phyloP scores from a whole-genome alignment of 2,113 vertebrate species.

The Paramormyrops kingsleyae region DNA sequence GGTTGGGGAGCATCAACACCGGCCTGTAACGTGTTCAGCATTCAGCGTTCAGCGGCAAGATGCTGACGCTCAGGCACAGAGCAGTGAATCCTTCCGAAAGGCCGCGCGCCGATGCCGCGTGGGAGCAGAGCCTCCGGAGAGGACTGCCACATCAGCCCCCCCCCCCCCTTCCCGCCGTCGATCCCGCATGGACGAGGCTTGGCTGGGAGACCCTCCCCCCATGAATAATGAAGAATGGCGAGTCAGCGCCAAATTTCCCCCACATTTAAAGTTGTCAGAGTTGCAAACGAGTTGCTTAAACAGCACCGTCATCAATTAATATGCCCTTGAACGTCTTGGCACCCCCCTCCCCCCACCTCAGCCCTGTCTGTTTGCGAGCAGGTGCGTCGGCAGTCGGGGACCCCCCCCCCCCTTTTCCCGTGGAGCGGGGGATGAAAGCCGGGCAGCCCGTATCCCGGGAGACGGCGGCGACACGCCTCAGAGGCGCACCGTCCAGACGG shows the following conservation, averaged over 20 bases:
- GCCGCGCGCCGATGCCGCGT: background rate
- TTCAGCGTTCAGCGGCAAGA: background rate
- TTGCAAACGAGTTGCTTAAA: too few relatives aligned
- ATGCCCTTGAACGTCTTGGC: too few relatives aligned
- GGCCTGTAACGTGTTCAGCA: background rate
- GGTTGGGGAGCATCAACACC: background rate
- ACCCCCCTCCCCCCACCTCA: slow-evolving; percentile 17
- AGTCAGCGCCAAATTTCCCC: slow-evolving; percentile 8
- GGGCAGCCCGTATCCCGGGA: background rate
- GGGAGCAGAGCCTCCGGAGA: background rate
- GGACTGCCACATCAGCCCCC: background rate
- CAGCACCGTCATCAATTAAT: too few relatives aligned
- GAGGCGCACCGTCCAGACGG: background rate
- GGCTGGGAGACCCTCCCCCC: background rate
- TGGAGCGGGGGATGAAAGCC: background rate
- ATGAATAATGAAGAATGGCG: background rate
- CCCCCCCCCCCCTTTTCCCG: background rate
- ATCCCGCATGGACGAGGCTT: background rate
- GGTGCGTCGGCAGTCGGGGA: background rate
- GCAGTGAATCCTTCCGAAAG: background rate
- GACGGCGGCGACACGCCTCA: background rate
- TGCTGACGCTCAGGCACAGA: background rate
- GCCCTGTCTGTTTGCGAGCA: background rate
- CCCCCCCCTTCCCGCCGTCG: background rate
- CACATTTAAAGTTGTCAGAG: too few relatives aligned